A percentile compares a stretch with the other conserved stretches of the same genome.
phyloP scores from a whole-genome alignment of 1,140 invertebrate genomes.

The Antheraea pernyi region DNA sequence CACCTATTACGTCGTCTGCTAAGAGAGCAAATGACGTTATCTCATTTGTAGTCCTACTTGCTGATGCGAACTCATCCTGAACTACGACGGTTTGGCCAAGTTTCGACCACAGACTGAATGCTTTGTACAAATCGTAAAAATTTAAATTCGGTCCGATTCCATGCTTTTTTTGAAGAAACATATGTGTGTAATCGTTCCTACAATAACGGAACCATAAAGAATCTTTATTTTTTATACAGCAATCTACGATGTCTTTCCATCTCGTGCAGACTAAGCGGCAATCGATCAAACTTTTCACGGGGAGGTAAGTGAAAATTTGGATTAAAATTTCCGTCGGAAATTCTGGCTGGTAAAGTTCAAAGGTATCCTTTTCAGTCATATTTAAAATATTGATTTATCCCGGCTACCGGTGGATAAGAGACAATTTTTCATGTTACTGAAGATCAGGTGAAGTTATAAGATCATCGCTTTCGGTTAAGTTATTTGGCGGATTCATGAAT shows the following conservation, averaged over 20 bases:
- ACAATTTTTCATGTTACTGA: too few relatives aligned
- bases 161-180: slow-evolving; percentile 30
- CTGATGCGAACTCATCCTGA: slow-evolving; percentile 45
- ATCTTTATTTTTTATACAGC: slow-evolving; percentile 28
- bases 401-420: too few relatives aligned
- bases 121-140: slow-evolving; percentile 49
- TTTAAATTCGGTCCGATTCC: slow-evolving; percentile 31
- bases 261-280: slow-evolving; percentile 47
- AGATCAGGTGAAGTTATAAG: too few relatives aligned
- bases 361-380: not conserved
- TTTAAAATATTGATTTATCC: too few relatives aligned
- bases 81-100: slow-evolving; percentile 32
- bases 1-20: slow-evolving; percentile 36
- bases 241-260: slow-evolving; percentile 51
- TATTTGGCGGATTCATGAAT: too few relatives aligned
- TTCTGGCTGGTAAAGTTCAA: not conserved
- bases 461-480: too few relatives aligned
- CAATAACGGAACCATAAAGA: slow-evolving; percentile 45
- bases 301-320: slow-evolving; percentile 17
- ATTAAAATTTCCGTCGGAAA: slow-evolving; percentile 11
- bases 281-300: slow-evolving; percentile 39
- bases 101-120: slow-evolving; percentile 47
- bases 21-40: slow-evolving; percentile 42
- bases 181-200: slow-evolving; percentile 36
- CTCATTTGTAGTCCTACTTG: slow-evolving; percentile 34